Evolutionary conservation across 2,797 vertebrate genomes (phyloP).

Genomic region (Pteronotus mesoamericanus): DNA sequence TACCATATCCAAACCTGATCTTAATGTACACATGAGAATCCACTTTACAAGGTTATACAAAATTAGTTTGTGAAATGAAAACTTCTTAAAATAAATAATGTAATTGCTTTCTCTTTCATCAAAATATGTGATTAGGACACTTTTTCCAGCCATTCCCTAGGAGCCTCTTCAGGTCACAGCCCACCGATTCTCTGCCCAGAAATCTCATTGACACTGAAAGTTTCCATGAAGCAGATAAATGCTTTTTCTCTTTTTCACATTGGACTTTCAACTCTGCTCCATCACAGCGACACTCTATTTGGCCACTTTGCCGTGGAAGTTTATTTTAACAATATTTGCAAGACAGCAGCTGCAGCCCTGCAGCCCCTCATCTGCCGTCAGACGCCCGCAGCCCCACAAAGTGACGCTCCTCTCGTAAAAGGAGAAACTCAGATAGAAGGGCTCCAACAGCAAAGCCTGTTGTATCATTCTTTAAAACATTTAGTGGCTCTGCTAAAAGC

Average conservation of each 20-base stretch:
- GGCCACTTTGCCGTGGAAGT: conserved; percentile 21
- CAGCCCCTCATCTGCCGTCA: not conserved
- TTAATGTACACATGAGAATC: not conserved
- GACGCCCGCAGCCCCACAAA: conserved; percentile 47
- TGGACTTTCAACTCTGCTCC: not conserved
- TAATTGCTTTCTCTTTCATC: conserved; percentile 7
- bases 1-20: not conserved
- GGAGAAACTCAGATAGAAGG: not conserved
- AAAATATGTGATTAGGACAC: conserved; percentile 9
- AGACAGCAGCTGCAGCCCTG: conserved; percentile 13
- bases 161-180: not conserved
- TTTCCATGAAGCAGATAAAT: not conserved
- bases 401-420: conserved; percentile 24
- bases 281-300: not conserved
- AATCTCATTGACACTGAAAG: not conserved
- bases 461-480: not conserved
- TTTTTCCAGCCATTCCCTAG: not conserved
- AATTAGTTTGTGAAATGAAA: not conserved
- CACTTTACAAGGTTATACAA: not conserved
- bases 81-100: conserved; percentile 19
- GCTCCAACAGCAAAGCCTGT: not conserved
- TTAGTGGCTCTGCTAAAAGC: not conserved
- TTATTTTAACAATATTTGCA: conserved; percentile 61
- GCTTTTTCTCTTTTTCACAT: not conserved
- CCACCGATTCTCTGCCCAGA: not conserved